These are phyloP conservation scores for Dryas iulia DNA, from an alignment of 1,140 invertebrate species.

Conservation along the genomic window DNA sequence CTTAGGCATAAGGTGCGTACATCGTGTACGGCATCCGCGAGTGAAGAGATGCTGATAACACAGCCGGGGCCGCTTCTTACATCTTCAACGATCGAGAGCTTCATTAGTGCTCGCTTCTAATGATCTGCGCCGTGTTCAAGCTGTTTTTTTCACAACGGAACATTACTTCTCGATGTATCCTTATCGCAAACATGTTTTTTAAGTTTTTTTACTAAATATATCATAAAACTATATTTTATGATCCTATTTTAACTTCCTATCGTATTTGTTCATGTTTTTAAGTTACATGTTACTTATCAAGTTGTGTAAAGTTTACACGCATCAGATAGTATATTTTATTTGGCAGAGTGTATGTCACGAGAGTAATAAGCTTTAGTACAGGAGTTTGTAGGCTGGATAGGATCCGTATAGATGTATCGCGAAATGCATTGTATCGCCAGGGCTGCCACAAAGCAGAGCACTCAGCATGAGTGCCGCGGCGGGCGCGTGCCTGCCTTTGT, in stretches of 20 bases:
- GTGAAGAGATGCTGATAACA: conserved; percentile 19
- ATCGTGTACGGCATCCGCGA: conserved; percentile 13
- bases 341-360: conserved; percentile 22
- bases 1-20: not conserved
- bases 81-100: conserved; percentile 57
- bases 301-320: not conserved
- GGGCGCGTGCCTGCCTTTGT: conserved; percentile 72
- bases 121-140: conserved; percentile 50
- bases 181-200: conserved; percentile 2
- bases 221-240: not conserved
- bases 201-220: not conserved
- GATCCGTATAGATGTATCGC: conserved; percentile 42
- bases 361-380: conserved; percentile 32
- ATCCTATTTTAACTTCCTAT: not conserved
- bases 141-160: conserved; percentile 11
- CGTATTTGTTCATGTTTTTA: not conserved
- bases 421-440: conserved; percentile 67
- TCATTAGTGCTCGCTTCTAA: conserved; percentile 71
- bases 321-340: conserved; percentile 14
- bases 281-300: not conserved
- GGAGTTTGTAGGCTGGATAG: conserved; percentile 39
- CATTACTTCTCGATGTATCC: not conserved
- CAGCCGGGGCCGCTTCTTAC: conserved; percentile 43
- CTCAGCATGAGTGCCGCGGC: conserved; percentile 73
- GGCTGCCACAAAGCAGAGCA: conserved; percentile 75